Conservation (phyloP, 2,797 vertebrate genomes). For the Silurus lanzhouensis region DNA sequence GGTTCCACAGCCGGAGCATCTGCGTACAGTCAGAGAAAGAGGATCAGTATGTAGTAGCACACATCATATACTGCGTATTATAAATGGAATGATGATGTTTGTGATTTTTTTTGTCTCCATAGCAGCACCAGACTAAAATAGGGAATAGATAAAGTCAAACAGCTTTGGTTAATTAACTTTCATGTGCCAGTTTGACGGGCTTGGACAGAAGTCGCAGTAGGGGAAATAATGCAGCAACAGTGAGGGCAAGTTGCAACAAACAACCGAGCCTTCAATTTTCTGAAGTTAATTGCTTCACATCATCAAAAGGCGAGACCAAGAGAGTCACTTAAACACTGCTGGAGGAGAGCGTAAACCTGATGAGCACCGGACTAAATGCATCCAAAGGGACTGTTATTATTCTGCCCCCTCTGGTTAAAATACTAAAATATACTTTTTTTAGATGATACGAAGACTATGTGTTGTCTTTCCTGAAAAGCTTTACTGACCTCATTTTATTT, state of each 20-base stretch:
- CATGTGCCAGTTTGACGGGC: conserved; percentile 55
- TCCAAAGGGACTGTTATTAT: conserved; percentile 36
- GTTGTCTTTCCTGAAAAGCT: conserved; percentile 3
- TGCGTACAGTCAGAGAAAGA: conserved; percentile 58
- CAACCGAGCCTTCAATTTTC: conserved; percentile 50
- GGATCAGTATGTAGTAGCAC: not conserved
- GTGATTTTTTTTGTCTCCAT: conserved; percentile 9
- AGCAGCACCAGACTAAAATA: conserved; percentile 10
- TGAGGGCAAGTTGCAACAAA: conserved; percentile 56
- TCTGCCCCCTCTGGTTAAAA: conserved; percentile 19
- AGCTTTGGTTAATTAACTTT: conserved; percentile 56
- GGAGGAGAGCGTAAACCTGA: conserved; percentile 34
- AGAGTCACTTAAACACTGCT: conserved; percentile 26
- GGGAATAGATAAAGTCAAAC: conserved; percentile 47
- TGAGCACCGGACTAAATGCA: conserved; percentile 41
- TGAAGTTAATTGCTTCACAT: conserved; percentile 45
- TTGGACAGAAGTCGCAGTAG: conserved; percentile 61
- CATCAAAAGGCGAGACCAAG: conserved; percentile 22
- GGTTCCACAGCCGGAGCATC: conserved; percentile 94
- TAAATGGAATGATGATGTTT: not conserved
- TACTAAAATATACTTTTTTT: conserved; percentile 49
- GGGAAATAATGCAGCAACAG: conserved; percentile 58
- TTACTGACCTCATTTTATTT: conserved; percentile 40
- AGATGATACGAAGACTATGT: not conserved
- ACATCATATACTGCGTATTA: not conserved